Base-by-base conservation (phyloP, 2,113 vertebrate species). In the Psettodes erumei region DNA sequence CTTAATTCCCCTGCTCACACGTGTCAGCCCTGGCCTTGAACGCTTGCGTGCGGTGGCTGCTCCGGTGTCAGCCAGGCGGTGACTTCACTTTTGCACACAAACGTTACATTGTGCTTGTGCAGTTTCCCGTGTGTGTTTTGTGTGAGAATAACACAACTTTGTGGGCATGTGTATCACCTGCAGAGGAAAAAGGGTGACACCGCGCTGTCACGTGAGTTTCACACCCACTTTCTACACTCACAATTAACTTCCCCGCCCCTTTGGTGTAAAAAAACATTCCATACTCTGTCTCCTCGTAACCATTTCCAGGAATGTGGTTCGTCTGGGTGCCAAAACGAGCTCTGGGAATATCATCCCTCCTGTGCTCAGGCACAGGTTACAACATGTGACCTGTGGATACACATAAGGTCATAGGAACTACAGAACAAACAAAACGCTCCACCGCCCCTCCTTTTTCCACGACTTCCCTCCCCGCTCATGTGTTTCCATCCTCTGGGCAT, bases 1-100 rank as follows among this genome's bases (percentile, higher is more conserved):
- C 77, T 88, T 90, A 93, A 91, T 74, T 86, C 90, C 82, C 25
- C 67, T 3, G 40, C 77, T 77, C 76, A 81, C 93, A 93, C 88
- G 89, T 93, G 93, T 90, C 79, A 59, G 32, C 80, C 66, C 33
- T 35, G 53, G 62, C 43, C 77, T 74, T 55, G 48, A 50, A 5
- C 32, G 54, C 56, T 60, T 43, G 19, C 79, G 71, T 54, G 71
- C 40, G 69, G 56, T 25, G 38, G 66, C 58, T 59, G 67, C 63
- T 75, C 53, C 16, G 13, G 58, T 78, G 35, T 71, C 71, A 68
- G 58, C 30, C 56, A 54, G 27, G 21, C 73, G 11, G 23, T 62
- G 59, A 75, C 70, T 76, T 54, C 30, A 70, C 43, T 12, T n/a
- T 60, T 15, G 8, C 74, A 70, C 45, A 51, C 72, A 42, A 53